Base-by-base conservation (phyloP, 2,797 vertebrate genomes). In the Sardinella longiceps region DNA sequence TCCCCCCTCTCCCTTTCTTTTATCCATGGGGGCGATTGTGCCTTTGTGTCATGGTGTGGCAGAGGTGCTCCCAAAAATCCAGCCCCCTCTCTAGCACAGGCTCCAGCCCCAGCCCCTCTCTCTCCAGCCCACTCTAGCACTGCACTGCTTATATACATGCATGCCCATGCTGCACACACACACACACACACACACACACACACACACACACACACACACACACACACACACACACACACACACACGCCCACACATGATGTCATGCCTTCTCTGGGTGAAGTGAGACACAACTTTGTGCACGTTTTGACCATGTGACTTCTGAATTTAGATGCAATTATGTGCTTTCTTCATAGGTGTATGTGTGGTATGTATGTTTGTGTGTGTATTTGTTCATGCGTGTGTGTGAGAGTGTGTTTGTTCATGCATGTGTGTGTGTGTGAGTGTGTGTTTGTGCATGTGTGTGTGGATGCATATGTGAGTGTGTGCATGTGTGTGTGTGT, bases 401-500 rank as follows among this genome's bases (percentile, higher is more conserved):
- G n/a, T n/a, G n/a, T n/a, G n/a, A 9, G 1, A n/a, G 2, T 25
- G 3, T 23, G 56, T 15, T n/a, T n/a, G n/a, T n/a, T n/a, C n/a
- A n/a, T n/a, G n/a, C n/a, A n/a, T 37, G 28, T 70, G 63, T 81
- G 51, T 86, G 88, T 10, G 74, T 25, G 56, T 77, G 66, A n/a
- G n/a, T n/a, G n/a, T 81, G 85, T 84, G 48, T 84, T 80, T 86
- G 48, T 80, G 87, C 81, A 45, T 28, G 60, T 89, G 80, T 88
- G 83, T 84, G 77, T 85, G 3, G 20, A 60, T 25, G 56, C 2
- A n/a, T n/a, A n/a, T n/a, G n/a, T 48, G 1, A n/a, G 2, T 25
- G 3, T 23, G 56, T 15, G 28, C 15, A 11, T 74, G 70, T 77
- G 30, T 70, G 63, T 18, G 15, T 28, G 58, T 63, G 28, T 70